Evolutionary conservation across 2,888 invertebrate genomes (phyloP), one percentile per base, ranked within the genome.

Genomic region (Orthosia cruda): DNA sequence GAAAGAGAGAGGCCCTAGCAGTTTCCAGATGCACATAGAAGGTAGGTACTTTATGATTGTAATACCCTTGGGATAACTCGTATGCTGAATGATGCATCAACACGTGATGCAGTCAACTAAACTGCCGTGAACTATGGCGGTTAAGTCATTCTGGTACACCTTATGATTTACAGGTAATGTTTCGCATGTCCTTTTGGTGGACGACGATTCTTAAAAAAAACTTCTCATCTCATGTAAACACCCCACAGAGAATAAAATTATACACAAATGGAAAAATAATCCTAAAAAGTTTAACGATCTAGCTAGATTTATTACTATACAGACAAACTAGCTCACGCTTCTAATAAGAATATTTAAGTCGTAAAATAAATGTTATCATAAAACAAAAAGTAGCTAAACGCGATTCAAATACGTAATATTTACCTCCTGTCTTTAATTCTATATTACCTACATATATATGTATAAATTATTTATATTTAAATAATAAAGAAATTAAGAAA

Each of bases 221-320:
- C 40, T 23, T 3, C 4, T 15, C 13, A 40, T 1, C 61, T 1
- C 75, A 20, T 55, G 63, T 67, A 20, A 26, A 50, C 1, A 1
- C 7, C 9, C 16, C n/a, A n/a, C 16, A 76, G 7, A 49, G 3
- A 58, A 70, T n/a, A 50, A 69, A 62, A 49, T 54, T 18, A 9
- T 9, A 54, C 26, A 32, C 13, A 54, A 72, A 67, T 49, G 26
- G 45, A 62, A 65, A 72, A 66, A 65, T 0, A 13, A 47, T 47
- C 3, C 58, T 64, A 75, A 57, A 65, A 62, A 68, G 55, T 15
- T 50, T 74, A 58, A 80, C 49, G 69, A 80, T 72, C 77, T 69
- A 74, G 45, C 77, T 69, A 74, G 45, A 77, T 83, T 77, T 80
- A 83, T 80, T 23, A 58, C 61, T 20, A 4, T 59, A 61, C 57